Percentiles rank a stretch among this genome's conserved stretches.
These are phyloP conservation scores for Aspiorhynchus laticeps DNA, from an alignment of 2,113 vertebrate species.

Conservation along the genomic window DNA sequence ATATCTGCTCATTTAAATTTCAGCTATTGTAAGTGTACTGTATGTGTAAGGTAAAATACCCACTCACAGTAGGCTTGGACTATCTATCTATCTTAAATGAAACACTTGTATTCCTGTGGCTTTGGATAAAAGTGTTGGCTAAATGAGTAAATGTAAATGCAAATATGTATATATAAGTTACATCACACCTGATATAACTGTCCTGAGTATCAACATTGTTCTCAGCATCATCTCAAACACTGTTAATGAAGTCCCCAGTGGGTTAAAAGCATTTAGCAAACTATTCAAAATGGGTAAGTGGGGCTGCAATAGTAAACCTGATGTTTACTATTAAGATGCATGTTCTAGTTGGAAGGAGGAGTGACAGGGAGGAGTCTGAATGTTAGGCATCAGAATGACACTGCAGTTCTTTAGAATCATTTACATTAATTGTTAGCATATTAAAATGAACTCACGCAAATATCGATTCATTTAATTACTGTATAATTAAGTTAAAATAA, in stretches of 20 bases:
- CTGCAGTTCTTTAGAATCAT: constrained; percentile 18
- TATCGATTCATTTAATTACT: neutral
- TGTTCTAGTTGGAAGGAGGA: neutral
- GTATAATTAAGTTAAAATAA: neutral
- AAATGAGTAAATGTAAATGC: neutral
- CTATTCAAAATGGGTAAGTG: neutral
- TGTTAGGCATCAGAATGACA: constrained; percentile 4
- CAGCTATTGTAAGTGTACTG: neutral
- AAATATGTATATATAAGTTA: neutral
- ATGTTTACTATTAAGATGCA: constrained; percentile 2
- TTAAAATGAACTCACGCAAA: neutral
- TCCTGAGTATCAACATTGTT: neutral
- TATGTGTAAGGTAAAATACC: neutral
- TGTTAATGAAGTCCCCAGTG: constrained; percentile 47
- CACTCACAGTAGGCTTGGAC: neutral
- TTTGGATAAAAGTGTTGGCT: neutral
- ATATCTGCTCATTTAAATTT: neutral
- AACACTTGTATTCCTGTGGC: no score
- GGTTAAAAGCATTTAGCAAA: constrained; percentile 8
- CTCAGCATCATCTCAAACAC: neutral
- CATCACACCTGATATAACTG: neutral
- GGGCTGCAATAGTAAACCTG: neutral
- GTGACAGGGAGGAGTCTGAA: constrained; percentile 1
- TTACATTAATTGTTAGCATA: neutral
- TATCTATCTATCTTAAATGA: no score